A percentile compares a stretch with the other conserved stretches of the same genome.
These are phyloP conservation scores for Melanotus villosus DNA, from an alignment of 2,888 invertebrate species.

Conservation along the genomic window DNA sequence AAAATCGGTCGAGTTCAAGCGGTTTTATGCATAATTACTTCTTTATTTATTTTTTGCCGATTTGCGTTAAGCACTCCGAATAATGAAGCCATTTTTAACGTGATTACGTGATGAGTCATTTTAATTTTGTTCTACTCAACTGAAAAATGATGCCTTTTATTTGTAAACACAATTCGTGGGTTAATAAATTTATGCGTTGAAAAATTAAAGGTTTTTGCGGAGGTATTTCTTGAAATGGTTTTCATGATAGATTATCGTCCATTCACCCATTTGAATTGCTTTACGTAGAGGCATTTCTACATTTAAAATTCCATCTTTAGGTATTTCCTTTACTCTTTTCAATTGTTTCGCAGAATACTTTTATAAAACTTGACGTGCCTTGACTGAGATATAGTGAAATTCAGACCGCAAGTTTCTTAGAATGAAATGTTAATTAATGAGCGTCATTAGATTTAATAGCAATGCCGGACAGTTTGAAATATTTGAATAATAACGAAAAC, in stretches of 20 bases:
- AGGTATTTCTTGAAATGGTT: too few relatives aligned
- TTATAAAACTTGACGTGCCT: conserved; percentile 34
- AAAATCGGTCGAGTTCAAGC: not conserved
- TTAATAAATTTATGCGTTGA: too few relatives aligned
- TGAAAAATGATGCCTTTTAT: too few relatives aligned
- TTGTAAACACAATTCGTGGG: too few relatives aligned
- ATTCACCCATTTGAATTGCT: too few relatives aligned
- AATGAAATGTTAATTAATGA: conserved; percentile 49
- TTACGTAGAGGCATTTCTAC: not conserved
- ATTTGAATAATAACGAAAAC: conserved; percentile 39
- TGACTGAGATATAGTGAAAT: conserved; percentile 9
- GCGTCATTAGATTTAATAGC: conserved; percentile 48
- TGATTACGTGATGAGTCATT: too few relatives aligned
- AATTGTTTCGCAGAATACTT: conserved; percentile 36
- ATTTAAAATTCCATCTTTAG: conserved; percentile 6
- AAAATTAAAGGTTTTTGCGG: too few relatives aligned
- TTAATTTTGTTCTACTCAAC: too few relatives aligned
- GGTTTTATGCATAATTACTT: not conserved
- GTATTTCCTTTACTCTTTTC: conserved; percentile 11
- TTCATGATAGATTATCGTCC: too few relatives aligned
- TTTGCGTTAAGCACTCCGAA: too few relatives aligned
- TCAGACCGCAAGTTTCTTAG: conserved; percentile 38
- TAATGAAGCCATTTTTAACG: too few relatives aligned
- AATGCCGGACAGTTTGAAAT: conserved; percentile 46
- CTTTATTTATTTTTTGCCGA: too few relatives aligned